Percentiles rank a stretch among this genome's conserved stretches.
phyloP scores from a whole-genome alignment of 2,888 invertebrate species.

The Sepiola atlantica region DNA sequence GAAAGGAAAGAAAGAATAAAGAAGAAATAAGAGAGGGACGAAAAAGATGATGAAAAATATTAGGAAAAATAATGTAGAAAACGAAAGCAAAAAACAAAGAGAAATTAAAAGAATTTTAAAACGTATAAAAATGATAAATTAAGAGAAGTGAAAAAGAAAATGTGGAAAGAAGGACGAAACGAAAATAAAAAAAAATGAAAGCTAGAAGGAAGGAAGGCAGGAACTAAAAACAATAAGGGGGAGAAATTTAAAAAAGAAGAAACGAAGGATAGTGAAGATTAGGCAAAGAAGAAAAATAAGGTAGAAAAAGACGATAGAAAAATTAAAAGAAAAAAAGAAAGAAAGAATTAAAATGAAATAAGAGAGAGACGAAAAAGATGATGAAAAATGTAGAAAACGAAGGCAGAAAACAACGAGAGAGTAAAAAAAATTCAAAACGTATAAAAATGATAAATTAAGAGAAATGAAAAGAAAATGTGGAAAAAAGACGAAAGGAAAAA shows the following conservation, averaged over 20 bases:
- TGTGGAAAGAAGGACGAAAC: fast-evolving
- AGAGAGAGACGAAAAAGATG: not conserved
- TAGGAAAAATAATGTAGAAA: too few relatives aligned
- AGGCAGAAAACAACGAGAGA: not conserved
- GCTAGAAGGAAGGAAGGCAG: not conserved
- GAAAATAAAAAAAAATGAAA: not conserved
- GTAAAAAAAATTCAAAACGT: too few relatives aligned
- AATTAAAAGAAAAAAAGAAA: too few relatives aligned
- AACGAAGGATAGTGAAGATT: not conserved
- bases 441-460: too few relatives aligned
- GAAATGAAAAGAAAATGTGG: too few relatives aligned
- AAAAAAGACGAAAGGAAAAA: too few relatives aligned
- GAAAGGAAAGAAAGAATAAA: too few relatives aligned
- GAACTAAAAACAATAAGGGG: too few relatives aligned
- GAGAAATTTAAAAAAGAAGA: not conserved
- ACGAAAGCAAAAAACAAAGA: not conserved
- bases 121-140: too few relatives aligned
- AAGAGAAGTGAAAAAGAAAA: not conserved
- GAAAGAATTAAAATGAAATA: too few relatives aligned
- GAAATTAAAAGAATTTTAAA: too few relatives aligned
- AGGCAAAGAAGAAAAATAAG: not conserved
- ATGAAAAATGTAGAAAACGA: not conserved
- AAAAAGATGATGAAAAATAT: too few relatives aligned
- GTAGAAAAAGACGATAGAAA: not conserved
- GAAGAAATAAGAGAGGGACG: not conserved